Base-by-base conservation (phyloP, 92 coral and sea anemone species). In the Zoanthus solanderi region DNA sequence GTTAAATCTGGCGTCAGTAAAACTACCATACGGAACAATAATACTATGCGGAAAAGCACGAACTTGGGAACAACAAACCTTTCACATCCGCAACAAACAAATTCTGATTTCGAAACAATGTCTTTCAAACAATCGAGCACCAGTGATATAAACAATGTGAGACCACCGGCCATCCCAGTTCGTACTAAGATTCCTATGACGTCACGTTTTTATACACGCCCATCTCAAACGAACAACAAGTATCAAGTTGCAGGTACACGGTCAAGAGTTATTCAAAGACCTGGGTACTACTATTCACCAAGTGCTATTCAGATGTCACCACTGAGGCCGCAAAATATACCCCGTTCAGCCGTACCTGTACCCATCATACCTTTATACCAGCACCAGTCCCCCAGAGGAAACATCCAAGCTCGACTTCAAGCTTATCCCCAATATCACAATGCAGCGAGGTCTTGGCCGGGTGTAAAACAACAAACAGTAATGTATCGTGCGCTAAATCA, bases 111-210 rank as follows among this genome's bases (percentile, higher is more conserved):
- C 16, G 45, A 45, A 5, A 45, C 4, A 65, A 52, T 75, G 15
- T n/a, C 57, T 65, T 48, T 46, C 29, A 81, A 12, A 66, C 85
- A 67, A 29, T 30, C n/a, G 6, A 23, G 61, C 12, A 54, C 75
- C 29, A 42, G 61, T 66, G 85, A 47, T 29, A 47, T 45, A 28
- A 81, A 44, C 85, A 81, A 46, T 0, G 12, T 69, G 12, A 56
- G 85, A 6, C 85, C 76, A 29, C 85, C 85, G 11, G 85, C 85
- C 15, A 67, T 81, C 45, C 85, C 85, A 23, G 85, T 81, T 46
- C 76, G 85, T 42, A 14, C 75, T 14, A 81, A 23, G 45, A 44
- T 81, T 81, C 84, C 84, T 60, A 5, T 65, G 58, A 13, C 30
- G 57, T 42, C 84, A 63, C 84, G 23, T 44, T 11, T 11, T 42